Evolutionary conservation across 2,113 vertebrate genomes (phyloP).

Genomic region (Phycodurus eques): DNA sequence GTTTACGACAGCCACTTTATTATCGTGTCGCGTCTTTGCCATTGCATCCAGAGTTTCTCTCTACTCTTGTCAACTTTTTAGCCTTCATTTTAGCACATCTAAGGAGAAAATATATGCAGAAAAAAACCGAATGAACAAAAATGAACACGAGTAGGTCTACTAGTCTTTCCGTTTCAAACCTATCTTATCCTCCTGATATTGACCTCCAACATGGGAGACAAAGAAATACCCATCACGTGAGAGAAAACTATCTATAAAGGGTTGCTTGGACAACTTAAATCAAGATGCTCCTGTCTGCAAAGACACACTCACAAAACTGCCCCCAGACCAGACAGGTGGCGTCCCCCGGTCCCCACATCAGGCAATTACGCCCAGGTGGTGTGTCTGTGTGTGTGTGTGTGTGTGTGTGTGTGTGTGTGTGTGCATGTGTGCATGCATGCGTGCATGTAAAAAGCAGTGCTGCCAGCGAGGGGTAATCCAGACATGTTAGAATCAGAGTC

Average conservation of each 20-base stretch:
- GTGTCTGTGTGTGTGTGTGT: conserved; percentile 9
- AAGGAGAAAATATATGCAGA: not conserved
- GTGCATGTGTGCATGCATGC: conserved; percentile 11
- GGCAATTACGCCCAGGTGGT: conserved; percentile 49
- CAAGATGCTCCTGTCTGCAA: not conserved
- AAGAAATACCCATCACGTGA: not conserved
- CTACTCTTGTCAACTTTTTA: too few relatives aligned
- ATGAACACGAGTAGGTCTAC: not conserved
- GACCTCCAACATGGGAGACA: not conserved
- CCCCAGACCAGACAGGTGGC: conserved; percentile 38
- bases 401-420: conserved; percentile 18
- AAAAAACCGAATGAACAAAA: not conserved
- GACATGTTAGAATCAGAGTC: conserved; percentile 35
- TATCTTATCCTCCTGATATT: not conserved
- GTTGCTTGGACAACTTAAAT: not conserved
- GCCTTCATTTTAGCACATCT: too few relatives aligned
- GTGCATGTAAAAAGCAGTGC: not conserved
- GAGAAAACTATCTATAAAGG: not conserved
- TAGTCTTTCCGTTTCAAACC: not conserved
- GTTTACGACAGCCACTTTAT: not conserved
- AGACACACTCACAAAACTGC: conserved; percentile 9
- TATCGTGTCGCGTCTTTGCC: not conserved
- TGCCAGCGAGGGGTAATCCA: conserved; percentile 24
- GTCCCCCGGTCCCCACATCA: conserved; percentile 16
- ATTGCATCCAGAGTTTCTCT: not conserved